Percentiles rank a stretch among this genome's conserved stretches.
Evolutionary conservation across 2,797 vertebrate genomes (phyloP).

Genomic region (Cyclopterus lumpus): DNA sequence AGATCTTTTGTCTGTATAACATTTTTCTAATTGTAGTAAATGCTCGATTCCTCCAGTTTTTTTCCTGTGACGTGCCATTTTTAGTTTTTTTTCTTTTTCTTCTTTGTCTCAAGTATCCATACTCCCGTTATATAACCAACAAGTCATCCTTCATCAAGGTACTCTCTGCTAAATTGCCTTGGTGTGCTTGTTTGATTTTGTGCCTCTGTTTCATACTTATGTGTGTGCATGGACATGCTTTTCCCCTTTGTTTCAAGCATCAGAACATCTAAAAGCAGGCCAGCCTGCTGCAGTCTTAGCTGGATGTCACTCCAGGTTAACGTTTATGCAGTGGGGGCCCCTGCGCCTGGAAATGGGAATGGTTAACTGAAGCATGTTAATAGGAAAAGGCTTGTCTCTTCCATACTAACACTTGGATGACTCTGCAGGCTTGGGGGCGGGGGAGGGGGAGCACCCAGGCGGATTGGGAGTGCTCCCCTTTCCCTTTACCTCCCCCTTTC

Average conservation of each 20-base stretch:
- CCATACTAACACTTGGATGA: slow-evolving; percentile 96
- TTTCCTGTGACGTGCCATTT: slow-evolving; percentile 21
- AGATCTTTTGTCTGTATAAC: slow-evolving; percentile 46
- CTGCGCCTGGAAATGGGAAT: slow-evolving; percentile 86
- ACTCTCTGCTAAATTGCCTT: slow-evolving; percentile 58
- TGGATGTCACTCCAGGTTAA: slow-evolving; percentile 92
- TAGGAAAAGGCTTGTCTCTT: slow-evolving; percentile 96
- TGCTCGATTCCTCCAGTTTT: slow-evolving; percentile 7
- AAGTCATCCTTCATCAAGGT: slow-evolving; percentile 84
- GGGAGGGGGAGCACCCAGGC: slow-evolving; percentile 82
- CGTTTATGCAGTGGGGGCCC: slow-evolving; percentile 84
- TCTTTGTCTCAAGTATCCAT: slow-evolving; percentile 78
- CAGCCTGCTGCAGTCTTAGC: slow-evolving; percentile 79
- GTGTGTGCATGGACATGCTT: slow-evolving; percentile 53
- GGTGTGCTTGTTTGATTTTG: slow-evolving; percentile 43
- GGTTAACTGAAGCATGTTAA: slow-evolving; percentile 95
- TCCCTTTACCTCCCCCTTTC: slow-evolving; percentile 57
- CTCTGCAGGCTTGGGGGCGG: slow-evolving; percentile 87
- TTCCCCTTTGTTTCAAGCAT: slow-evolving; percentile 82
- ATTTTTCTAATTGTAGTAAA: slow-evolving; percentile 58
- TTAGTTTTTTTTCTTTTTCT: slow-evolving; percentile 15
- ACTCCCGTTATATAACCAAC: slow-evolving; percentile 83
- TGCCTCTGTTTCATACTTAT: slow-evolving; percentile 41
- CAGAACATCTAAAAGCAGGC: slow-evolving; percentile 78
- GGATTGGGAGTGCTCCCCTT: slow-evolving; percentile 88